Percentiles rank a stretch among this genome's conserved stretches.
Evolutionary conservation across 92 coral and sea anemone genomes (phyloP).

Genomic region (Epizoanthus ramosus): DNA sequence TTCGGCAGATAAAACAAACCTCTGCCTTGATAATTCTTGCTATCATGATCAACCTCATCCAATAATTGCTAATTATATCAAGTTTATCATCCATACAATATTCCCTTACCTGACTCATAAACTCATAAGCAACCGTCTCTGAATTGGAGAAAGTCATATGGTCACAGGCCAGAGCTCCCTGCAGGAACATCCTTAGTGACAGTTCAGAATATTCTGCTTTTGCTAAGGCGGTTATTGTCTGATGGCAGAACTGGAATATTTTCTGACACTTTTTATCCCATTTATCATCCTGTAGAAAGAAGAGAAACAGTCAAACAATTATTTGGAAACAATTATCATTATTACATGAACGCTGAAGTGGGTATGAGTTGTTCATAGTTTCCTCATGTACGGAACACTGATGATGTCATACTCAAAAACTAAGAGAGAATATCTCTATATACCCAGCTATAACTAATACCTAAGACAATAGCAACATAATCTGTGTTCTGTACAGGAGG

Average conservation of each 20-base stretch:
- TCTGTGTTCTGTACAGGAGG: too few relatives aligned
- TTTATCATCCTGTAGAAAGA: constrained; percentile 84
- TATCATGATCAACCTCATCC: too few relatives aligned
- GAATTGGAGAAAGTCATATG: constrained; percentile 88
- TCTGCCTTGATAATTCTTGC: too few relatives aligned
- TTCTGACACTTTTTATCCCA: constrained; percentile 99
- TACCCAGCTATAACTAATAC: too few relatives aligned
- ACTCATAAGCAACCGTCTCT: constrained; percentile 98
- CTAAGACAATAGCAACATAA: too few relatives aligned
- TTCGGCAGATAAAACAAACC: too few relatives aligned
- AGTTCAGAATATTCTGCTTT: constrained; percentile 96
- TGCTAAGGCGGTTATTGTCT: constrained; percentile 95
- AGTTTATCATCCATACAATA: neutral
- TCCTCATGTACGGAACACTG: too few relatives aligned
- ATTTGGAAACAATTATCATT: neutral
- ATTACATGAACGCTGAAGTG: too few relatives aligned
- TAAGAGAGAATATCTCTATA: too few relatives aligned
- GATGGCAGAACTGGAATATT: constrained; percentile 99
- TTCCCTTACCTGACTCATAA: constrained; percentile 92
- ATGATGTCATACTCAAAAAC: too few relatives aligned
- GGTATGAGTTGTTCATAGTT: too few relatives aligned
- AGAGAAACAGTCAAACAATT: neutral
- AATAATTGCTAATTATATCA: too few relatives aligned
- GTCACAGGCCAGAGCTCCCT: constrained; percentile 96
- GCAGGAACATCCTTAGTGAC: constrained; percentile 89